A percentile compares a stretch with the other conserved stretches of the same genome.
These are phyloP conservation scores for Agrotis clavis DNA, from an alignment of 2,888 invertebrate genomes.

Conservation along the genomic window DNA sequence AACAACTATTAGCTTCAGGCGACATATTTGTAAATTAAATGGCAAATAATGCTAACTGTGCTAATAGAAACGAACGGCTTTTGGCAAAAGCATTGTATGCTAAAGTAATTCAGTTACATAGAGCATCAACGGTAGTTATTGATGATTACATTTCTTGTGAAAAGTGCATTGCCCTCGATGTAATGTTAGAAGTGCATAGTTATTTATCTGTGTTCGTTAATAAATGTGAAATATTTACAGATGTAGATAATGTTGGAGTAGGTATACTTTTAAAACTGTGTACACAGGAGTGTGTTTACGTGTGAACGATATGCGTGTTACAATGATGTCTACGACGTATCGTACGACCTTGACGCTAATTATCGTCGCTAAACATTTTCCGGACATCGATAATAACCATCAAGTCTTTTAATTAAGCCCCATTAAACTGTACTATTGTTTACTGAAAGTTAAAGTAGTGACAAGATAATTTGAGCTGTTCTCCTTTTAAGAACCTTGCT, in stretches of 20 bases:
- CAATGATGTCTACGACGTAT: conserved; percentile 32
- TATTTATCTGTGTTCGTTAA: conserved; percentile 57
- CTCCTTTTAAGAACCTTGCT: conserved; percentile 26
- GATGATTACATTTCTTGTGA: conserved; percentile 57
- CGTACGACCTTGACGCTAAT: conserved; percentile 54
- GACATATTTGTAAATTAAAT: conserved; percentile 29
- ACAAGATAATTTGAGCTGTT: conserved; percentile 30
- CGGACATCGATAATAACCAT: conserved; percentile 49
- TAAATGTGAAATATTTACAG: conserved; percentile 63
- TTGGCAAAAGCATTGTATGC: conserved; percentile 58
- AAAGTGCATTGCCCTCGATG: conserved; percentile 64
- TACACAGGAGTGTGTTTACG: conserved; percentile 14
- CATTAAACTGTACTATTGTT: conserved; percentile 36
- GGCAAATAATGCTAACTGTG: conserved; percentile 51
- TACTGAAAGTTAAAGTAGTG: conserved; percentile 11
- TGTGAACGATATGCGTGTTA: conserved; percentile 33
- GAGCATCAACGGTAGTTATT: conserved; percentile 47
- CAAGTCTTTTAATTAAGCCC: conserved; percentile 42
- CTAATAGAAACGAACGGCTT: conserved; percentile 56
- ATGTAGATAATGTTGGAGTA: conserved; percentile 56
- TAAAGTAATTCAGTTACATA: conserved; percentile 43
- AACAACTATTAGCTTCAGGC: conserved; percentile 34
- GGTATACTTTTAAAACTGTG: conserved; percentile 40
- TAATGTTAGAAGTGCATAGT: conserved; percentile 45
- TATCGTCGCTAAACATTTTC: conserved; percentile 47